phyloP scores from a whole-genome alignment of 1,140 invertebrate genomes.

The Popillia japonica region DNA sequence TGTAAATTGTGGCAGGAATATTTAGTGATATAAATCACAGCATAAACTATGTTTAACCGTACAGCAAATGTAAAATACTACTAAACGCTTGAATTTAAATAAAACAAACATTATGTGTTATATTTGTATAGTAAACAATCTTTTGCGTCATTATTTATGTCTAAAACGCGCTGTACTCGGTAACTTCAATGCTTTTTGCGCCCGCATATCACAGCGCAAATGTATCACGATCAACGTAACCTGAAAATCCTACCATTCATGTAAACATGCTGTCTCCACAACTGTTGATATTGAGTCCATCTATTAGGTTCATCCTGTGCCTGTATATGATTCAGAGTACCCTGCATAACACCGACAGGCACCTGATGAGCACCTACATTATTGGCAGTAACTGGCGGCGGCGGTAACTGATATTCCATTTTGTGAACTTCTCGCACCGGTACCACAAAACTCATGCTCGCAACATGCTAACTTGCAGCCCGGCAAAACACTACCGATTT shows the following conservation, averaged over 20 bases:
- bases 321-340: constrained; percentile 57
- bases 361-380: constrained; percentile 55
- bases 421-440: constrained; percentile 55
- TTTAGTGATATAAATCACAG: background rate
- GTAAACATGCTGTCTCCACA: constrained; percentile 69
- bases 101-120: constrained; percentile 8
- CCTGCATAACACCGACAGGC: constrained; percentile 59
- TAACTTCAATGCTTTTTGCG: constrained; percentile 19
- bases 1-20: background rate
- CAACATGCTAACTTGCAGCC: constrained; percentile 52
- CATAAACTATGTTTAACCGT: background rate
- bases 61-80: background rate
- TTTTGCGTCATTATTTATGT: background rate
- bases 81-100: background rate
- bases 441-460: constrained; percentile 59
- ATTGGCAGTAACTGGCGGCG: constrained; percentile 46
- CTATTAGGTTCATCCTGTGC: constrained; percentile 62
- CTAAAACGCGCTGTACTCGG: background rate
- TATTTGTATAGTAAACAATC: background rate
- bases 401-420: constrained; percentile 65
- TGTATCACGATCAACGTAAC: background rate
- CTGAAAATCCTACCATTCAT: constrained; percentile 65
- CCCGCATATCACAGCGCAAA: background rate
- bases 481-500: constrained; percentile 43
- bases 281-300: constrained; percentile 67